Conservation (phyloP, 2,113 vertebrate species). For the Nibea coibor region DNA sequence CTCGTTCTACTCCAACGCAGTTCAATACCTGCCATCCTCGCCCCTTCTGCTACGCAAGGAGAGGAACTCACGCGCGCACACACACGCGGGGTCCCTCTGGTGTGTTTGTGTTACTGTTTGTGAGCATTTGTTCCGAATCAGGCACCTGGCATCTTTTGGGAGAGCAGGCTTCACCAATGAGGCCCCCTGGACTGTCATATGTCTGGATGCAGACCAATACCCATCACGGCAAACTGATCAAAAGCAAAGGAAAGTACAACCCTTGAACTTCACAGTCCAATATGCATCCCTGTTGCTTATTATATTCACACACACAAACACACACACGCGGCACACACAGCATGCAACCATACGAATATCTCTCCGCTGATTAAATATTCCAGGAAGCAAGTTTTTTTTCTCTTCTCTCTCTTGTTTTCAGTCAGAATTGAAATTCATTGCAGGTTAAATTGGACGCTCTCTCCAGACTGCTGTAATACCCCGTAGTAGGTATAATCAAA, state of each 20-base stretch:
- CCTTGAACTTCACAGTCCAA: constrained; percentile 68
- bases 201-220: constrained; percentile 82
- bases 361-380: constrained; percentile 65
- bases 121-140: constrained; percentile 84
- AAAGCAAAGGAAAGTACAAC: constrained; percentile 60
- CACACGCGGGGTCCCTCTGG: constrained; percentile 52
- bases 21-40: constrained; percentile 71
- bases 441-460: constrained; percentile 65
- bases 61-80: constrained; percentile 17
- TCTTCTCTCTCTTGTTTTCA: constrained; percentile 45
- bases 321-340: constrained; percentile 25
- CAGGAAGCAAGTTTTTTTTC: constrained; percentile 39
- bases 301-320: constrained; percentile 44
- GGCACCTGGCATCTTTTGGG: constrained; percentile 74
- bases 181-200: constrained; percentile 79
- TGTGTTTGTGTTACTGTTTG: constrained; percentile 79
- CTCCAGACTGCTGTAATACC: constrained; percentile 67
- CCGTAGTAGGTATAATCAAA: constrained; percentile 78
- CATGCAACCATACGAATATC: constrained; percentile 58
- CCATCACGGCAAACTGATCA: constrained; percentile 68
- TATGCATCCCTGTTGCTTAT: constrained; percentile 66
- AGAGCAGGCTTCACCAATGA: constrained; percentile 69
- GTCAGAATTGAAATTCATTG: constrained; percentile 68
- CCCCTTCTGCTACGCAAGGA: constrained; percentile 44
- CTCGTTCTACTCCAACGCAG: constrained; percentile 74